Percentiles rank a stretch among this genome's conserved stretches.
Evolutionary conservation across 2,888 invertebrate species (phyloP).

Genomic region (Nemotelus nigrinus): DNA sequence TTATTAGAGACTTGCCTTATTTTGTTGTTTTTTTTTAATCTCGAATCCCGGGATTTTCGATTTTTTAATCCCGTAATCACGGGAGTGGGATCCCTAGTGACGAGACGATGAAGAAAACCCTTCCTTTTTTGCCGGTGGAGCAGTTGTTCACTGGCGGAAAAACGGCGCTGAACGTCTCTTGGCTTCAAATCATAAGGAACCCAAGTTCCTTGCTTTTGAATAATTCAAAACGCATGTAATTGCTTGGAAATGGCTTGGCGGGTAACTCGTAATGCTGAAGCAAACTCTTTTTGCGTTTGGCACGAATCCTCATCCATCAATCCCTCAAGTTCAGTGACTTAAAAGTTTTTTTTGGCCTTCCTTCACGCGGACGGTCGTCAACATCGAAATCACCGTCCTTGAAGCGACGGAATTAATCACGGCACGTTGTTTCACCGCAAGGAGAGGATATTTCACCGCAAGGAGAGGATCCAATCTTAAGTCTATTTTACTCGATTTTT

Average conservation of each 20-base stretch:
- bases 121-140: too few species aligned
- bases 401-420: background rate
- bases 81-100: too few species aligned
- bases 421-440: background rate
- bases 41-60: too few species aligned
- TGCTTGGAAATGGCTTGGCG: background rate
- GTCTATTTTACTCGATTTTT: too few species aligned
- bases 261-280: background rate
- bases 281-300: background rate
- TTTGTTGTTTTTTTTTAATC: too few species aligned
- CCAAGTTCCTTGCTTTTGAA: conserved; percentile 46
- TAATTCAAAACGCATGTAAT: background rate
- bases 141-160: too few species aligned
- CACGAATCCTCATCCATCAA: background rate
- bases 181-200: conserved; percentile 1
- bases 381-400: background rate
- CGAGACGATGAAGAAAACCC: too few species aligned
- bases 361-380: background rate
- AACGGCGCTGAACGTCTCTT: background rate
- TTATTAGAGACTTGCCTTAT: too few species aligned
- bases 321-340: background rate
- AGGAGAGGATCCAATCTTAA: too few species aligned
- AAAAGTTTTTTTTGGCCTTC: background rate
- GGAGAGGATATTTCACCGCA: too few species aligned
- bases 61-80: too few species aligned